A percentile compares a stretch with the other conserved stretches of the same genome.
Evolutionary conservation across 30 jellyfish, hydroid and myxozoan genomes (phyloP).

Genomic region (Turritopsis rubra): DNA sequence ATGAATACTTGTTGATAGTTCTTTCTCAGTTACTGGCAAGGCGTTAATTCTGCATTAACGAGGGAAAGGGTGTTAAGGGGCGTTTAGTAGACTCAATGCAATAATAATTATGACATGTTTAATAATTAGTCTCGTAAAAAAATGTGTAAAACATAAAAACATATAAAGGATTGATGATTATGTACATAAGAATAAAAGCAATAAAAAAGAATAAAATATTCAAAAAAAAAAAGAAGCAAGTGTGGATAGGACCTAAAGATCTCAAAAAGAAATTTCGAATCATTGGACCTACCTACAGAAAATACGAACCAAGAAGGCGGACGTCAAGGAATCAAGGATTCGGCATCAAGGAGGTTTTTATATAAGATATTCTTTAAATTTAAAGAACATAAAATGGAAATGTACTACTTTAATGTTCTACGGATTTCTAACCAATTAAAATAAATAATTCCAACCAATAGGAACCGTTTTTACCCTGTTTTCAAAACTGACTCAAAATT

Average conservation of each 20-base stretch:
- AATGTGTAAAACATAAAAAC: not conserved
- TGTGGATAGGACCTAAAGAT: not conserved
- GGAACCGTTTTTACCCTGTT: not conserved
- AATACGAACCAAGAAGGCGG: not conserved
- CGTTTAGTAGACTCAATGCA: too few species aligned
- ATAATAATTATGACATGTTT: too few species aligned
- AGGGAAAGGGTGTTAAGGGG: too few species aligned
- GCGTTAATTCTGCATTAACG: too few species aligned
- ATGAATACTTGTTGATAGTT: too few species aligned
- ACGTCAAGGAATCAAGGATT: too few species aligned
- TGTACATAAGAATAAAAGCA: not conserved
- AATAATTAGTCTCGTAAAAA: too few species aligned
- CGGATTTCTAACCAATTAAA: not conserved
- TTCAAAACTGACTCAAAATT: not conserved
- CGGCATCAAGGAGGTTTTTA: not conserved
- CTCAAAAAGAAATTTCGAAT: not conserved
- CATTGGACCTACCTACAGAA: not conserved
- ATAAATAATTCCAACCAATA: not conserved
- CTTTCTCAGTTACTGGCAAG: too few species aligned
- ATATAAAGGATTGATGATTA: not conserved
- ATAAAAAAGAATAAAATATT: not conserved
- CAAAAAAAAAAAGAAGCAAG: not conserved
- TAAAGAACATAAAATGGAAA: not conserved
- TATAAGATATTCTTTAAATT: too few species aligned
- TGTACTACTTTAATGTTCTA: not conserved